Base-by-base conservation (phyloP, 2,113 vertebrate genomes). In the Paralichthys olivaceus region DNA sequence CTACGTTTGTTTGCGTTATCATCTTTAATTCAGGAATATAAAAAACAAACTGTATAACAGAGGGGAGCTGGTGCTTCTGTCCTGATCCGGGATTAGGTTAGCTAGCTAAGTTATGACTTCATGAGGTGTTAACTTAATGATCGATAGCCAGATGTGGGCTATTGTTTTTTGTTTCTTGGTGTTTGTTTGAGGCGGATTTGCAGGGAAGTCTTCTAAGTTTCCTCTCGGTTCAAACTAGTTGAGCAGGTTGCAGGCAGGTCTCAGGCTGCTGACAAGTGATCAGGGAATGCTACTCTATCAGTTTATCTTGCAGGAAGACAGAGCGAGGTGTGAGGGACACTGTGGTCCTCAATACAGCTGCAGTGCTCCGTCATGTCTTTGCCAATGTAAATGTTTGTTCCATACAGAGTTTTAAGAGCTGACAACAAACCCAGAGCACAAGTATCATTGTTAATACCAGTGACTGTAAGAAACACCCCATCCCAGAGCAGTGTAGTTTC, bases 191-290 rank as follows among this genome's bases (percentile, higher is more conserved):
- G 26, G 55, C 60, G 60, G 61, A 70, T 83, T 70, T 83, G 56
- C 59, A 63, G 63, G 68, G 62, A 80, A 72, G 64, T 64, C 53
- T 69, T 62, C 32, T 65, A 40, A 81, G 77, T 87, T 40, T 86
- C 75, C 58, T 85, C 69, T 74, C 49, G 2, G 82, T 62, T 73
- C 4, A 89, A 93, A 93, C 93, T 60, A 77, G 93, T 93, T 58
- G 34, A 81, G 84, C 93, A 89, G 92, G 91, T 93, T 92, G 72
- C 70, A 71, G 81, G 51, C 56, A 73, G 55, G 71, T 77, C 69
- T 72, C 43, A 47, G 71, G 11, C 65, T 89, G 11, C 65, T 89
- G 87, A 89, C 86, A 84, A 89, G 87, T 80, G 77, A 84, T 79
- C 77, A 75, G 85, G 75, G 84, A 93, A 90, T 91, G 87, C 86